Conservation (phyloP, 2,113 vertebrate genomes). For the Pseudopodoces humilis region DNA sequence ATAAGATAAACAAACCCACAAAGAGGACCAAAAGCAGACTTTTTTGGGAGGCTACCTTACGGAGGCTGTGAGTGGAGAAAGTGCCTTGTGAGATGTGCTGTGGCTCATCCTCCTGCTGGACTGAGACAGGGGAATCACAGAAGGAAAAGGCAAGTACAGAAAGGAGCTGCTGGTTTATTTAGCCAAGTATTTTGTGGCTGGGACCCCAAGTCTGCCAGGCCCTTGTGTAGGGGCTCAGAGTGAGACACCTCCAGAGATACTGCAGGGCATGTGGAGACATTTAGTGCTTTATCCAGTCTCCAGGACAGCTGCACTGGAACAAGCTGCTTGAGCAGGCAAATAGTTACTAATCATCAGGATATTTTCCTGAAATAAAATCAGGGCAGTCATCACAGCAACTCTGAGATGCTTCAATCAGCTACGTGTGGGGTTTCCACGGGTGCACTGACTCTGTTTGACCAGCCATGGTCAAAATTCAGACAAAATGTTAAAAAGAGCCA, state of each 20-base stretch:
- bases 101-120: background rate
- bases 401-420: background rate
- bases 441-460: background rate
- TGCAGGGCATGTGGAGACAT: background rate
- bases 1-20: background rate
- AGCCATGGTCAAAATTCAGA: background rate
- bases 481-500: background rate
- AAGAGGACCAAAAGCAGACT: background rate
- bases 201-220: too few relatives aligned
- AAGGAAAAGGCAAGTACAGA: background rate
- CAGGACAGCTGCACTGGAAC: background rate
- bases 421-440: background rate
- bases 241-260: background rate
- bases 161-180: background rate
- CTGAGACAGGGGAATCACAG: background rate
- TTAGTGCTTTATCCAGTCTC: background rate
- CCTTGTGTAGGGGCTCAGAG: background rate
- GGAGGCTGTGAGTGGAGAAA: background rate
- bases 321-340: background rate
- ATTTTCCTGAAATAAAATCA: constrained; percentile 12
- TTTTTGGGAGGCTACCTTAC: background rate
- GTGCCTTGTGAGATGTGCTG: background rate
- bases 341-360: background rate
- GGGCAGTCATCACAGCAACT: background rate
- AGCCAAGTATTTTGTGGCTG: background rate